These are phyloP conservation scores for Pelosia muscerda DNA, from an alignment of 2,888 invertebrate genomes.

Conservation along the genomic window DNA sequence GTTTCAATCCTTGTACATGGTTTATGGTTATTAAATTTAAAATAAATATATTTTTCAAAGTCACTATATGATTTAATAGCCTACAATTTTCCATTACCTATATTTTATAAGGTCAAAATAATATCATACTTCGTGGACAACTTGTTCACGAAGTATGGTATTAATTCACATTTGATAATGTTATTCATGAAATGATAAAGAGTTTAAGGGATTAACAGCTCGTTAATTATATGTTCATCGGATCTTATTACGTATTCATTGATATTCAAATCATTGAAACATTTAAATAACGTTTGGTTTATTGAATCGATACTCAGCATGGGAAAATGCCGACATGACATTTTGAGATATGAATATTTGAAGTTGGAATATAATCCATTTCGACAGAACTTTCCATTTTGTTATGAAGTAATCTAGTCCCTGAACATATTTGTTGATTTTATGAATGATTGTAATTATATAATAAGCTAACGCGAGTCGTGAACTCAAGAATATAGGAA, in stretches of 20 bases:
- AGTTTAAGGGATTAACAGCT: constrained; percentile 64
- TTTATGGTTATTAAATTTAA: background rate
- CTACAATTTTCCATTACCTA: constrained; percentile 22
- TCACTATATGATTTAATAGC: constrained; percentile 13
- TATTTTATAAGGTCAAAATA: constrained; percentile 14
- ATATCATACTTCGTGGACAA: constrained; percentile 5
- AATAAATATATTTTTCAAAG: constrained; percentile 18
- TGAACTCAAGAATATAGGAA: too few relatives aligned
- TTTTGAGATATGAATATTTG: constrained; percentile 38
- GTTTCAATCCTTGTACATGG: constrained; percentile 8
- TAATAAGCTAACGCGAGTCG: too few relatives aligned
- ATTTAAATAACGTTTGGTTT: constrained; percentile 70
- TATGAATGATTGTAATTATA: too few relatives aligned
- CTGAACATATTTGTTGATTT: background rate
- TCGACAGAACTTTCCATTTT: constrained; percentile 21
- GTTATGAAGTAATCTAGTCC: constrained; percentile 17
- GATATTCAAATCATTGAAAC: constrained; percentile 63
- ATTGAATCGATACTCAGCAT: constrained; percentile 44
- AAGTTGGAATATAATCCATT: constrained; percentile 19
- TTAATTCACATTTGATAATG: constrained; percentile 46
- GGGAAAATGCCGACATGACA: constrained; percentile 47
- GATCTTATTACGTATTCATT: constrained; percentile 73
- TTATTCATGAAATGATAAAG: constrained; percentile 63
- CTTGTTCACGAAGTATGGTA: too few relatives aligned
- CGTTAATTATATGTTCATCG: constrained; percentile 61